A percentile compares a stretch with the other conserved stretches of the same genome.
Conservation (phyloP, 2,113 vertebrate genomes). For the Aptenodytes patagonicus region DNA sequence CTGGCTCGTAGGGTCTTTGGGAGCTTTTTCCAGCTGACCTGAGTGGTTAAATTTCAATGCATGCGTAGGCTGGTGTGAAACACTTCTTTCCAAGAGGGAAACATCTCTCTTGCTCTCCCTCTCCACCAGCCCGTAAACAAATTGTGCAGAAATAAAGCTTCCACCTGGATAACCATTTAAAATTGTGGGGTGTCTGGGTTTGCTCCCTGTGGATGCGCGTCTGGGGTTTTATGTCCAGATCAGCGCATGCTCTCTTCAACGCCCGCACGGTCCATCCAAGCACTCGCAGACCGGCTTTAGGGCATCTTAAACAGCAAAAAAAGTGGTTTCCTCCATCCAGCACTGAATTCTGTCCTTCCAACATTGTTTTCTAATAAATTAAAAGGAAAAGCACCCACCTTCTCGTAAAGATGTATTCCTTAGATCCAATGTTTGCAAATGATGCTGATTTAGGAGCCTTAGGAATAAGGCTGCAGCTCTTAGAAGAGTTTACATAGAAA, state of each 20-base stretch:
- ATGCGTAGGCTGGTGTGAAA: not conserved
- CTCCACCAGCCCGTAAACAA: not conserved
- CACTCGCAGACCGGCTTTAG: not conserved
- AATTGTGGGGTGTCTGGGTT: fast-evolving
- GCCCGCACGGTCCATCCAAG: not conserved
- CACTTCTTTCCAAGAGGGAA: not conserved
- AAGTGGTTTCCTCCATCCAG: not conserved
- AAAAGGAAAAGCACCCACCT: not conserved
- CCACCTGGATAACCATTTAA: not conserved
- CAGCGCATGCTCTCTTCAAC: not conserved
- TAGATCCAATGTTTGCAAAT: not conserved
- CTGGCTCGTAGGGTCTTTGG: not conserved
- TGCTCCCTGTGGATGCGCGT: fast-evolving
- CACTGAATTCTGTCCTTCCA: not conserved
- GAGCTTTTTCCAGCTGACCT: not conserved
- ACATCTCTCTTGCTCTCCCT: not conserved
- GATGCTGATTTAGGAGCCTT: not conserved
- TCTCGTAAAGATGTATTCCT: not conserved
- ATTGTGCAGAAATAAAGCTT: not conserved
- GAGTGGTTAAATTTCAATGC: not conserved
- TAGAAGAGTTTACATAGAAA: not conserved
- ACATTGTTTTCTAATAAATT: not conserved
- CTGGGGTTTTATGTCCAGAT: not conserved
- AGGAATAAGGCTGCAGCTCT: not conserved
- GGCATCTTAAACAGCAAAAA: not conserved